These are phyloP conservation scores for Dolichotis patagonum DNA, from an alignment of 2,113 vertebrate genomes.

Conservation along the genomic window DNA sequence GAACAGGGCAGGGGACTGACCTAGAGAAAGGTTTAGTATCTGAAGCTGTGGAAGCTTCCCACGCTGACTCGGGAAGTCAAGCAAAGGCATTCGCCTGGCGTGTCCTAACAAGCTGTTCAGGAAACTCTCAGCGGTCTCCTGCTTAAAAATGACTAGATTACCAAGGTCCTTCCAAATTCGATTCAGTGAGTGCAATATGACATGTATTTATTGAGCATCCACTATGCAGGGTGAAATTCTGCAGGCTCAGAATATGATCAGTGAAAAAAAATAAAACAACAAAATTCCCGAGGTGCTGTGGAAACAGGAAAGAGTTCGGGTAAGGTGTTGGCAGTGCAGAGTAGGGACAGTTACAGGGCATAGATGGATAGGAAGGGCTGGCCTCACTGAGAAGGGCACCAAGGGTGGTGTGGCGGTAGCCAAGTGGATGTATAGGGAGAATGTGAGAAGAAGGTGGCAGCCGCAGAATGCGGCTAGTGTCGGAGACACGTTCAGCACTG, in stretches of 20 bases:
- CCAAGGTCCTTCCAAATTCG: constrained; percentile 14
- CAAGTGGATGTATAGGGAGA: background rate
- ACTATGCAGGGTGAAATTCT: background rate
- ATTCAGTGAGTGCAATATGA: background rate
- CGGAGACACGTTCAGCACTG: background rate
- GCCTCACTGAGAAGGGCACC: background rate
- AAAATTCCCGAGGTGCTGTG: background rate
- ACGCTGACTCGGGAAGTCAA: background rate
- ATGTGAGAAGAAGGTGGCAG: background rate
- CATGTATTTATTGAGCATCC: background rate
- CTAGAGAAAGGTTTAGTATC: background rate
- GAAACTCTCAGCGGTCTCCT: constrained; percentile 3
- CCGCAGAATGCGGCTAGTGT: background rate
- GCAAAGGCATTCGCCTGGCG: background rate
- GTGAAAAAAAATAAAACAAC: background rate
- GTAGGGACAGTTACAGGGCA: background rate
- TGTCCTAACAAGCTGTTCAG: background rate
- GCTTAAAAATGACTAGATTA: constrained; percentile 10
- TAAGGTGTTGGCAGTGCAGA: background rate
- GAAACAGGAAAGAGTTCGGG: background rate
- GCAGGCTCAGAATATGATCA: background rate
- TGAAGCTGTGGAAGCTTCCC: background rate
- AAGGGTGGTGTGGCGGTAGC: background rate
- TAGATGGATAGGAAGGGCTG: background rate
- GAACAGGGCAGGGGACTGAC: background rate